A percentile compares a stretch with the other conserved stretches of the same genome.
Evolutionary conservation across 2,888 invertebrate species (phyloP).

Genomic region (Caenorhabditis sp.): DNA sequence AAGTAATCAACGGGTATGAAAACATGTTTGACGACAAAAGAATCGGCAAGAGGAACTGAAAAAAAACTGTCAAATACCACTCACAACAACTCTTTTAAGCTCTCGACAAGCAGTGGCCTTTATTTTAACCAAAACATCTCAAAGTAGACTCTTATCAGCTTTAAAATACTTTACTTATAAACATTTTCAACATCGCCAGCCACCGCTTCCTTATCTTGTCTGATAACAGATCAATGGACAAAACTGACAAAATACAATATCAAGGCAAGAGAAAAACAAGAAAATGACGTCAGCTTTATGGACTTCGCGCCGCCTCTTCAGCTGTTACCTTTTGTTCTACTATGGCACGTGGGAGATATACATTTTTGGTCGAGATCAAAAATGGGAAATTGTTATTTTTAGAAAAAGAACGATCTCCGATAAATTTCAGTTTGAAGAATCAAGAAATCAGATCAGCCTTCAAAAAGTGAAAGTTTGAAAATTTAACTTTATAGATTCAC

Average conservation of each 20-base stretch:
- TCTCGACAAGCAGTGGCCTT: conserved; percentile 5
- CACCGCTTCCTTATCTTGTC: conserved; percentile 24
- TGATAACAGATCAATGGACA: conserved; percentile 47
- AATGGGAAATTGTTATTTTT: not conserved
- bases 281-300: conserved; percentile 44
- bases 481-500: not conserved
- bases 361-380: conserved; percentile 26
- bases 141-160: conserved; percentile 13
- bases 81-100: conserved; percentile 10
- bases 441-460: not conserved
- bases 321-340: conserved; percentile 17
- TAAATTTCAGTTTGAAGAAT: not conserved
- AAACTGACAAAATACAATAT: conserved; percentile 24
- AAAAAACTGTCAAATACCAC: conserved; percentile 28
- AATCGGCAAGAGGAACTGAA: not conserved
- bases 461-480: not conserved
- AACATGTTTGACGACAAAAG: not conserved
- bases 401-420: not conserved
- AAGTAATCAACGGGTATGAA: not conserved
- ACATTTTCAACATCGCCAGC: conserved; percentile 20
- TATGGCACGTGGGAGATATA: conserved; percentile 32
- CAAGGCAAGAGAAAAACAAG: conserved; percentile 27
- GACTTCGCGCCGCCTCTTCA: conserved; percentile 24
- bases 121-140: conserved; percentile 4
- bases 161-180: conserved; percentile 41